A percentile compares a stretch with the other conserved stretches of the same genome.
phyloP scores from a whole-genome alignment of 2,797 vertebrate species.

The Aphelocoma californica region DNA sequence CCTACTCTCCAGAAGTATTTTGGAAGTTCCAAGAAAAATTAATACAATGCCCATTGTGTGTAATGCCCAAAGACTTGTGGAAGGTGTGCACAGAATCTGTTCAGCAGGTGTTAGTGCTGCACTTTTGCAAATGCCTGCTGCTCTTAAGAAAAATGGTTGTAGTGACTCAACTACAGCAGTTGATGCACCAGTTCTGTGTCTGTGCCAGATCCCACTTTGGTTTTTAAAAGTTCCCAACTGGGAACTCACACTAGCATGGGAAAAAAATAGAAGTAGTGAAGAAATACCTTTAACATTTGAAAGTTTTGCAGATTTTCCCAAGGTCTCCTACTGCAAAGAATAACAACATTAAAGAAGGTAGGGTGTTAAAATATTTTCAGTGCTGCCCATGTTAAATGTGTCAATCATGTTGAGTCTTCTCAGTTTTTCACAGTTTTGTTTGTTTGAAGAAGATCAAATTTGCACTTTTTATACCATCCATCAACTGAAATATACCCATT shows the following conservation, averaged over 20 bases:
- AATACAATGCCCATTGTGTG: neutral
- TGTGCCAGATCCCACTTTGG: neutral
- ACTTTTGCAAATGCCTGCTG: neutral
- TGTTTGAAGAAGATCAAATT: conserved; percentile 55
- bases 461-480: conserved; percentile 62
- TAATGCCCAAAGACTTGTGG: neutral
- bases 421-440: conserved; percentile 59
- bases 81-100: neutral
- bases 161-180: neutral
- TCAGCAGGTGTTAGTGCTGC: neutral
- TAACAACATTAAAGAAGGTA: conserved; percentile 6
- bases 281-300: neutral
- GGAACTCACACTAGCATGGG: neutral
- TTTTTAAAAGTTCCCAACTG: neutral
- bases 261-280: neutral
- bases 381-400: conserved; percentile 8
- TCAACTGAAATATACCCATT: conserved; percentile 52
- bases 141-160: neutral
- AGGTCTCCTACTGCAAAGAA: neutral
- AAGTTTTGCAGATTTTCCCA: neutral
- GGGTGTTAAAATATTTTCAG: conserved; percentile 39
- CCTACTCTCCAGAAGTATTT: neutral
- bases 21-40: neutral
- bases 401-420: conserved; percentile 61
- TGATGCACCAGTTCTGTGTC: neutral